These are phyloP conservation scores for Corythornis madagascariensis DNA, from an alignment of 2,113 vertebrate genomes.

Conservation along the genomic window DNA sequence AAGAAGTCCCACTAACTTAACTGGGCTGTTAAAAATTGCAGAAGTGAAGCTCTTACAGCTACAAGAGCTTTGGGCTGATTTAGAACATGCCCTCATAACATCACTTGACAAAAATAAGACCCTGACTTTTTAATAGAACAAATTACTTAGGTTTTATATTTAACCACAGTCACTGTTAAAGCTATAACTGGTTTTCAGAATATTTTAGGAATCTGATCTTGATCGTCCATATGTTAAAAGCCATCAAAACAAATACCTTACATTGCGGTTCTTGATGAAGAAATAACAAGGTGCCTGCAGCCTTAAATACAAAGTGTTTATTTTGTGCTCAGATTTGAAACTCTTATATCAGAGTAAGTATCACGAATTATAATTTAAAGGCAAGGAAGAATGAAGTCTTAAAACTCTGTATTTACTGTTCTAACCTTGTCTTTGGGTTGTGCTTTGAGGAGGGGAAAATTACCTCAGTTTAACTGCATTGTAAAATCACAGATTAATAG, in stretches of 20 bases:
- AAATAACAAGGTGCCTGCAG: background rate
- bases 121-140: conserved; percentile 77
- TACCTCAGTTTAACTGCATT: background rate
- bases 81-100: conserved; percentile 71
- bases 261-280: background rate
- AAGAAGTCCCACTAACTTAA: conserved; percentile 48
- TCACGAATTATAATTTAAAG: background rate
- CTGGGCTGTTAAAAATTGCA: conserved; percentile 30
- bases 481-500: background rate
- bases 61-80: conserved; percentile 55
- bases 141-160: conserved; percentile 80
- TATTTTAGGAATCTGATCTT: conserved; percentile 75
- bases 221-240: conserved; percentile 69
- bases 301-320: background rate
- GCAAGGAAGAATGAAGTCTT: background rate
- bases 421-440: background rate
- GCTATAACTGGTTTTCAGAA: conserved; percentile 77
- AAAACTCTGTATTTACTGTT: background rate
- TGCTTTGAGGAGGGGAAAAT: background rate
- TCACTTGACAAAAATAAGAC: conserved; percentile 79
- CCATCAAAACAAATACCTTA: conserved; percentile 59
- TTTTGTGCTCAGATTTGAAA: background rate
- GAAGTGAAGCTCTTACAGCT: conserved; percentile 43
- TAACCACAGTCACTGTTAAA: conserved; percentile 68
- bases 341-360: background rate